Evolutionary conservation across 1,140 invertebrate genomes (phyloP).

Genomic region (Drosophila rufa): DNA sequence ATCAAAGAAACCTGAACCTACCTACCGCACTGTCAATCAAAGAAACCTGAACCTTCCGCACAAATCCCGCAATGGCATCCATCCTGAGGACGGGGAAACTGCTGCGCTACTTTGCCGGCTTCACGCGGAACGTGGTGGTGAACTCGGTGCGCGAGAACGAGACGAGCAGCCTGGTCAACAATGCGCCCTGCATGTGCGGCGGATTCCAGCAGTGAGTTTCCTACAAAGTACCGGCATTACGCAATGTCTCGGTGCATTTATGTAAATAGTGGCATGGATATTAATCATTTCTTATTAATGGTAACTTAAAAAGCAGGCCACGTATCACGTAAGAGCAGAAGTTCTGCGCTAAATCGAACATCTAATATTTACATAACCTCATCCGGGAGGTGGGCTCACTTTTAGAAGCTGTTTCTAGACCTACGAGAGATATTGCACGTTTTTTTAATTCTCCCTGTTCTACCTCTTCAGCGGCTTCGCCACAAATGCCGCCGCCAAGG

Average conservation of each 20-base stretch:
- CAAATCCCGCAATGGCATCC: conserved; percentile 86
- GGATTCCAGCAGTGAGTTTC: conserved; percentile 85
- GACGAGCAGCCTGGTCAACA: conserved; percentile 85
- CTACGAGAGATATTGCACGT: background rate
- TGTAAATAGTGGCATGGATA: conserved; percentile 11
- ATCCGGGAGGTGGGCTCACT: background rate
- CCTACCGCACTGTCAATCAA: too few species aligned
- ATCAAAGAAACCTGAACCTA: too few species aligned
- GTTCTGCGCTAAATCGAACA: background rate
- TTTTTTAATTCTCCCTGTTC: background rate
- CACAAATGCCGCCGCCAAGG: conserved; percentile 75
- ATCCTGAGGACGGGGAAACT: conserved; percentile 89
- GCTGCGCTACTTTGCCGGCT: conserved; percentile 89
- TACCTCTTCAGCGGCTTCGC: conserved; percentile 66
- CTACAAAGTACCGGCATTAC: conserved; percentile 61
- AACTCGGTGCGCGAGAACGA: conserved; percentile 87
- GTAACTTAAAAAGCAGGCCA: too few species aligned
- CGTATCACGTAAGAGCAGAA: background rate
- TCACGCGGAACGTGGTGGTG: conserved; percentile 88
- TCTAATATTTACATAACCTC: conserved; percentile 61
- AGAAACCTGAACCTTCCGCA: background rate
- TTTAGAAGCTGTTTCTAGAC: background rate
- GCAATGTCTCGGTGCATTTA: conserved; percentile 47
- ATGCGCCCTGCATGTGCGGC: conserved; percentile 85
- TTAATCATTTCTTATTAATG: background rate